Base-by-base conservation (phyloP, 2,888 invertebrate genomes). In the Polyploca ridens region DNA sequence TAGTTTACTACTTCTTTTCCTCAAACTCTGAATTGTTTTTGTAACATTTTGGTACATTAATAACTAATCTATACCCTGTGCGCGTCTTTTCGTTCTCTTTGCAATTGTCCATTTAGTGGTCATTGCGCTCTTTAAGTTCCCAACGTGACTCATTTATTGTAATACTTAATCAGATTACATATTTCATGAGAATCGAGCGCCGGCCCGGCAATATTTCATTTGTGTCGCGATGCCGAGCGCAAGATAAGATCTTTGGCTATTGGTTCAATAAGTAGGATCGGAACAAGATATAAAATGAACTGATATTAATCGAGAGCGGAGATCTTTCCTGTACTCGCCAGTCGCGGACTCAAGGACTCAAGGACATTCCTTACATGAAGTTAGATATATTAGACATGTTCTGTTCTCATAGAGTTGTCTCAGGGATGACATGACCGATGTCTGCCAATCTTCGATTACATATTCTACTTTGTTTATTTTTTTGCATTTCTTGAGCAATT, bases 221-320 rank as follows among this genome's bases (percentile, higher is more conserved):
- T 85, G 81, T 84, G 85, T 87, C 84, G 83, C 87, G 83, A 86
- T 86, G 82, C 86, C 83, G 83, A 86, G 82, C 78, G 78, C 73
- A 75, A 85, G 89, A 90, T 91, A 85, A 77, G 81, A 89, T 88
- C 87, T 86, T 79, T 77, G 80, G 82, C 81, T 85, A 86, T 86
- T 86, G 81, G 82, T 81, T 87, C 85, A 88, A 87, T 87, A 88
- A 83, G 75, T 79, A 77, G 79, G 81, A 86, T 85, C 83, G 83
- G 83, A 81, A 83, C 80, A 84, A 84, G 84, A 84, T 89, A 87
- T 84, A 83, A 83, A 87, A 83, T 82, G 76, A 78, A 74, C 79
- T 82, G 82, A 86, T 88, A 82, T 75, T 69, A 76, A 87, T 86
- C 84, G 77, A 75, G 72, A 74, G 71, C 72, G 60, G 65, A 64